Percentiles rank a stretch among this genome's conserved stretches.
phyloP scores from a whole-genome alignment of 2,888 invertebrate genomes.

The Eulithis prunata region DNA sequence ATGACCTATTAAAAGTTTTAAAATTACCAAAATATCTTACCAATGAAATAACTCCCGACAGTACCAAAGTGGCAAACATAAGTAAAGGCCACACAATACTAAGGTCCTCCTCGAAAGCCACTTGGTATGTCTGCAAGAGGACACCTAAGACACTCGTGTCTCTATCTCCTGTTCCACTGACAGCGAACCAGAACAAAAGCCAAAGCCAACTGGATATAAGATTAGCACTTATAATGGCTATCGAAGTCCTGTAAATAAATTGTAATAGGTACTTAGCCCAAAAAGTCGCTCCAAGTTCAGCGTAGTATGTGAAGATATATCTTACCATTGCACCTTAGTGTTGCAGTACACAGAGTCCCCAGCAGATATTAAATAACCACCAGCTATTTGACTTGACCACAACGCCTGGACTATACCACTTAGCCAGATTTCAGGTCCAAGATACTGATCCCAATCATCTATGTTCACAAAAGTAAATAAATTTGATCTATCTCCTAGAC shows the following conservation, averaged over 20 bases:
- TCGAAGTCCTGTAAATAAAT: constrained; percentile 59
- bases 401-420: constrained; percentile 65
- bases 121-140: constrained; percentile 58
- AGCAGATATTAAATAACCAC: constrained; percentile 67
- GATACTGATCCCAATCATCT: constrained; percentile 56
- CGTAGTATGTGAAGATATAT: background rate
- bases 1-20: background rate
- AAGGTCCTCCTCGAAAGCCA: constrained; percentile 48
- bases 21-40: constrained; percentile 47
- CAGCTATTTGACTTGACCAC: constrained; percentile 65
- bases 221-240: constrained; percentile 55
- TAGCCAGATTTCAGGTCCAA: constrained; percentile 65
- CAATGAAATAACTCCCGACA: constrained; percentile 68
- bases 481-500: constrained; percentile 49
- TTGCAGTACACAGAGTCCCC: constrained; percentile 66
- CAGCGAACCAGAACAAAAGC: constrained; percentile 64
- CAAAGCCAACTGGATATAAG: constrained; percentile 61
- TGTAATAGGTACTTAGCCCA: too few relatives aligned
- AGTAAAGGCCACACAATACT: constrained; percentile 59
- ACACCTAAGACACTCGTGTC: constrained; percentile 58
- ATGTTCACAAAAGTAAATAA: constrained; percentile 45
- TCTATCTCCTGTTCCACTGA: constrained; percentile 49
- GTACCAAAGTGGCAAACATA: constrained; percentile 54
- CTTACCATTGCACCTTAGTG: constrained; percentile 70
- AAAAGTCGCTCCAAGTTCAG: too few relatives aligned